These are phyloP conservation scores for Thermophis baileyi DNA, from an alignment of 2,113 vertebrate genomes.

Conservation along the genomic window DNA sequence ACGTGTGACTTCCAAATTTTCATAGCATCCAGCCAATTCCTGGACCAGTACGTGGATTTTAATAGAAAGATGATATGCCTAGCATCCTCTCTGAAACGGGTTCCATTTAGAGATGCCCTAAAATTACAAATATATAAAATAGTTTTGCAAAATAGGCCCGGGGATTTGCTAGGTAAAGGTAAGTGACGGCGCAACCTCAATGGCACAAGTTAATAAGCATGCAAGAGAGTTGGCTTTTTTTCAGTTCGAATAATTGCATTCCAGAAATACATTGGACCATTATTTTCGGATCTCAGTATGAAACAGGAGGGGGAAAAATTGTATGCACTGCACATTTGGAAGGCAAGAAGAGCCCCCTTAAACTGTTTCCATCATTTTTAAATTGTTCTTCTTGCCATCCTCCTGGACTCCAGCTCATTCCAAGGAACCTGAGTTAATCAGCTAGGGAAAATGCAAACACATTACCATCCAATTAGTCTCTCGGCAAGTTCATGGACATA, in stretches of 20 bases:
- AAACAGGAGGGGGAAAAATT: neutral
- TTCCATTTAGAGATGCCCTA: neutral
- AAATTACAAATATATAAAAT: neutral
- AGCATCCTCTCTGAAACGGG: neutral
- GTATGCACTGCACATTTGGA: neutral
- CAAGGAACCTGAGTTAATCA: neutral
- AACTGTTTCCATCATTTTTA: neutral
- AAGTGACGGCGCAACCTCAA: neutral
- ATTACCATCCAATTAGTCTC: constrained; percentile 20
- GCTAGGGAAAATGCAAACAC: neutral
- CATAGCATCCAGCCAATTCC: neutral
- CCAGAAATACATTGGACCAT: neutral
- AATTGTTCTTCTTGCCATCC: neutral
- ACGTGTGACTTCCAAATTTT: neutral
- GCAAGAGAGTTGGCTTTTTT: neutral
- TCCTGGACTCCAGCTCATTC: neutral
- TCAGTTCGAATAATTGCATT: neutral
- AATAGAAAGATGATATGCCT: neutral
- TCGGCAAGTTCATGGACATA: constrained; percentile 8
- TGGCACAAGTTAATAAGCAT: neutral
- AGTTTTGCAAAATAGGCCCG: neutral
- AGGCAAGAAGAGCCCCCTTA: neutral
- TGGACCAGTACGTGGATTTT: neutral
- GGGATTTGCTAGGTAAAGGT: neutral
- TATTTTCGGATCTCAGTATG: neutral